Conservation (phyloP, 2,797 vertebrate species). For the Acanthurus leucopareius region DNA sequence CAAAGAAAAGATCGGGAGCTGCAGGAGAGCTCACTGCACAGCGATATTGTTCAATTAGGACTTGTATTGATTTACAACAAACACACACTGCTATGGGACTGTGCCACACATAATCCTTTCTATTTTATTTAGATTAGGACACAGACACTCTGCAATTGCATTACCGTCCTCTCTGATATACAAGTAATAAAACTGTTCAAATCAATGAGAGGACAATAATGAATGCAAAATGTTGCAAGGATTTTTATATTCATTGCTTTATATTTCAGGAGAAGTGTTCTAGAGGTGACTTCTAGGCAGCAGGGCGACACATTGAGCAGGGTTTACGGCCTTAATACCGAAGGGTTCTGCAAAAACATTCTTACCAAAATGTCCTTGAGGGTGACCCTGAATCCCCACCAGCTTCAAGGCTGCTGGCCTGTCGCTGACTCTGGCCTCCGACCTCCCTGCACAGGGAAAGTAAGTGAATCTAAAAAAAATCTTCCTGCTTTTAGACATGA, state of each 20-base stretch:
- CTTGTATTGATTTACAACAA: conserved; percentile 18
- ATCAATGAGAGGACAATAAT: neutral
- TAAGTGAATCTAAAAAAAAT: conserved; percentile 32
- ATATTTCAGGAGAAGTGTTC: neutral
- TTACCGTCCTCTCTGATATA: neutral
- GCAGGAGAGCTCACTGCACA: conserved; percentile 33
- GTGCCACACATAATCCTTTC: conserved; percentile 1
- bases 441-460: conserved; percentile 40
- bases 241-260: neutral
- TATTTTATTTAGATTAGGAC: conserved; percentile 13
- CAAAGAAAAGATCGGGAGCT: conserved; percentile 1
- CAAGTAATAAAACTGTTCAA: conserved; percentile 4
- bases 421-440: conserved; percentile 51
- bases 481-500: conserved; percentile 32
- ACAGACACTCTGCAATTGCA: neutral
- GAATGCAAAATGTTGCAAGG: neutral
- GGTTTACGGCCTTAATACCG: conserved; percentile 23
- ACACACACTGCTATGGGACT: neutral
- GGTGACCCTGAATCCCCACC: conserved; percentile 47
- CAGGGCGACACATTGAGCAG: conserved; percentile 16
- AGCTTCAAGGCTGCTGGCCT: conserved; percentile 46
- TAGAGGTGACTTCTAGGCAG: conserved; percentile 37
- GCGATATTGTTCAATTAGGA: conserved; percentile 40
- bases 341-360: conserved; percentile 23
- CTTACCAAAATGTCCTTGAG: conserved; percentile 46